Percentiles rank a stretch among this genome's conserved stretches.
Evolutionary conservation across 2,888 invertebrate genomes (phyloP).

Genomic region (Drosophila mimica): DNA sequence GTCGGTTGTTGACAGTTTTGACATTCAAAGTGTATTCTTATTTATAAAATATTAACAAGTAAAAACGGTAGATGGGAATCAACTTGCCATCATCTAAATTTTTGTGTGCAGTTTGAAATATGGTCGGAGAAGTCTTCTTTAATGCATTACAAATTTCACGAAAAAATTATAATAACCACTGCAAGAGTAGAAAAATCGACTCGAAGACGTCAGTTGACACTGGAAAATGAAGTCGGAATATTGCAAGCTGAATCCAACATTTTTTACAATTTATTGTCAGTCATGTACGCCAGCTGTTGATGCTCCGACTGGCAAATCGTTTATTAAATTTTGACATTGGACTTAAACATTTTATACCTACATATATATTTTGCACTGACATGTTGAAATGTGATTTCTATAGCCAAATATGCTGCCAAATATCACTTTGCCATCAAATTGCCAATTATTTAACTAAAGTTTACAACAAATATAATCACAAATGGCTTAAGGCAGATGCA

Average conservation of each 20-base stretch:
- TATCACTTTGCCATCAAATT: constrained; percentile 2
- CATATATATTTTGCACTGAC: too few species aligned
- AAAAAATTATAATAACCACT: not conserved
- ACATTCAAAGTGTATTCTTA: not conserved
- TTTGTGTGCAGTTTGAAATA: not conserved
- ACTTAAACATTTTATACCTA: constrained; percentile 48
- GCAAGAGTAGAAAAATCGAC: not conserved
- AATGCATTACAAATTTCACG: not conserved
- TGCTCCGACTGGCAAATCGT: constrained; percentile 24
- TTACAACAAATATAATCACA: not conserved
- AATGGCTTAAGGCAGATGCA: not conserved
- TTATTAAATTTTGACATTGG: constrained; percentile 40
- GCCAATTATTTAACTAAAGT: not conserved
- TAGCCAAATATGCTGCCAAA: constrained; percentile 2
- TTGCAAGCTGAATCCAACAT: constrained; percentile 11
- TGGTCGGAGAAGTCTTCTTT: not conserved
- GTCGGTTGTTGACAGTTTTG: not conserved
- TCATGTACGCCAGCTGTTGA: constrained; percentile 18
- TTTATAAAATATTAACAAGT: not conserved
- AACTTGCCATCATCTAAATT: not conserved
- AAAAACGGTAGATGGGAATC: not conserved
- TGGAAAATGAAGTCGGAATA: constrained; percentile 9
- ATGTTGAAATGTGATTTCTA: constrained; percentile 19
- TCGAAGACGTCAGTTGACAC: not conserved
- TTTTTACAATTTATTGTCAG: constrained; percentile 26